Base-by-base conservation (phyloP, 2,888 invertebrate species). In the Noctua janthe region DNA sequence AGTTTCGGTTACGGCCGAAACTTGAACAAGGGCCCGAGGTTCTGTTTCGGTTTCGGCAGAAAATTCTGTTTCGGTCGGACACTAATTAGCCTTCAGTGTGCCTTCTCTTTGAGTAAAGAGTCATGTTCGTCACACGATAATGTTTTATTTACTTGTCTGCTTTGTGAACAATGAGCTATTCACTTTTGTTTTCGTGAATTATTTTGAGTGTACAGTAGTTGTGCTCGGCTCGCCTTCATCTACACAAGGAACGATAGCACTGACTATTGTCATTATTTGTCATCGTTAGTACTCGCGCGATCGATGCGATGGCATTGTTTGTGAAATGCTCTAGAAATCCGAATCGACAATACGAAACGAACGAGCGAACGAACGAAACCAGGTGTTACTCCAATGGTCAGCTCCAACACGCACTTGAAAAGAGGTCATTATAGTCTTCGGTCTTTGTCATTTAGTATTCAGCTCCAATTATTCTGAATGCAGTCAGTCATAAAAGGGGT, bases 381-480 rank as follows among this genome's bases (percentile, higher is more conserved):
- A 54, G 20, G 4, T n/a, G 59, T n/a, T n/a, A 59, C 59, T 59
- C n/a, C 59, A 59, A 11, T 59, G 13, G n/a, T 2, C 59, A 11
- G n/a, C 13, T 13, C n/a, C n/a, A 59, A 29, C n/a, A 29, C 13
- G n/a, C 29, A 29, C 59, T 13, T 13, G 59, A 59, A 23, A 59
- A 59, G n/a, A n/a, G 59, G 59, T 59, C n/a, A 59, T n/a, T 59
- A 29, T 13, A 59, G 59, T 15, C 29, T 39, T 39, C 35, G 35
- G 35, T 39, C 35, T 39, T 39, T 74, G 29, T 73, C 20, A 80
- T 71, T 73, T 10, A n/a, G 74, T 29, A 71, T 54, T 69, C 8
- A 74, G 47, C 43, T 74, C 35, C 23, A 62, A 73, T 78, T 76
- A 81, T 76, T 81, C 64, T 54, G n/a, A 71, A 47, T 66, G 15